These are phyloP conservation scores for Haemorhous mexicanus DNA, from an alignment of 2,113 vertebrate genomes.

Conservation along the genomic window DNA sequence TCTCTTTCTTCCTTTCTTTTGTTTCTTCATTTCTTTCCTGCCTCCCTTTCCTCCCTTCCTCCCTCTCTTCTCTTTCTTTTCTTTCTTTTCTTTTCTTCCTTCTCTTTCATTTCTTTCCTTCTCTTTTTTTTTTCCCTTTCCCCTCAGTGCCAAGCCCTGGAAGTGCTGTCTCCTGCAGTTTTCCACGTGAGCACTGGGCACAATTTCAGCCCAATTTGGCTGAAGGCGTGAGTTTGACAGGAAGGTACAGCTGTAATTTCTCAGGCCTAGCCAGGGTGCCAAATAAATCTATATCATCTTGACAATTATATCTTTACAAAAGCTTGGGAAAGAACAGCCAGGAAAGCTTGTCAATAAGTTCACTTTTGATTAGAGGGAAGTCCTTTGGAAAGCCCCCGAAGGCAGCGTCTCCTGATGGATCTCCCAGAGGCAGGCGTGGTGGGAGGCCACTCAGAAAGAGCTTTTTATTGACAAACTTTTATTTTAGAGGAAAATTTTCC, in stretches of 20 bases:
- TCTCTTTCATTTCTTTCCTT: no score
- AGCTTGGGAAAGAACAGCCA: background rate
- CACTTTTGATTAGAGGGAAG: background rate
- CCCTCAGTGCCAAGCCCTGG: background rate
- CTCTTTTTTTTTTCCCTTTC: accelerated
- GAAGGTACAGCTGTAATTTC: background rate
- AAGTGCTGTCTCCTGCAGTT: background rate
- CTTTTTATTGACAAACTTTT: constrained; percentile 10
- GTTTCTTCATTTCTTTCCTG: no score
- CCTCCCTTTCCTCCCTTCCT: no score
- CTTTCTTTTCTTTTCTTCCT: no score
- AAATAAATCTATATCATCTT: constrained; percentile 35
- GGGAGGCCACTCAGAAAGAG: background rate
- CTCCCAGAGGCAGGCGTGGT: background rate
- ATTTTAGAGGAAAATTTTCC: background rate
- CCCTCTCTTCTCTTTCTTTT: no score
- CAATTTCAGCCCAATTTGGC: background rate
- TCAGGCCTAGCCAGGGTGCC: constrained; percentile 1
- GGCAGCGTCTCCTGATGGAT: background rate
- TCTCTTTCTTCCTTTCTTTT: no score
- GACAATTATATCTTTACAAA: constrained; percentile 45
- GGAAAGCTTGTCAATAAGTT: background rate
- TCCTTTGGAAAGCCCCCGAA: background rate
- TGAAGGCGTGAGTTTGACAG: background rate
- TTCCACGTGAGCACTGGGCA: background rate